Conservation (phyloP, 2,797 vertebrate species). For the Hypotaenidia philippensis region DNA sequence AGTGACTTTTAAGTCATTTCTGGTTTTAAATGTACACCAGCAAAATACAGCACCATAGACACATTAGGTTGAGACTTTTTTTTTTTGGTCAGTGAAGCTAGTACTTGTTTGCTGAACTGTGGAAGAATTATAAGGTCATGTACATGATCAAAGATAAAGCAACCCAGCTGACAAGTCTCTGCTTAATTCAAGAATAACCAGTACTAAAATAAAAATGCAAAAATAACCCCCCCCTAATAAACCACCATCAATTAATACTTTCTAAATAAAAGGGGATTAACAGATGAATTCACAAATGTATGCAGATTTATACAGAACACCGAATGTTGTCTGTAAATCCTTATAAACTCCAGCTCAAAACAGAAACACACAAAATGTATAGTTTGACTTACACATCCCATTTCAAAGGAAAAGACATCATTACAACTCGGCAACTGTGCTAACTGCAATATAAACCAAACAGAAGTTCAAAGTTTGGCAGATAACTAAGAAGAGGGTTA, state of each 20-base stretch:
- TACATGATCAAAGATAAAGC: slow-evolving; percentile 76
- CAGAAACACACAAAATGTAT: slow-evolving; percentile 79
- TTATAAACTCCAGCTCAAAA: slow-evolving; percentile 75
- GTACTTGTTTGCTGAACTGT: slow-evolving; percentile 80
- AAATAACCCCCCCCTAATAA: slow-evolving; percentile 26
- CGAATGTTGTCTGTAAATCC: slow-evolving; percentile 78
- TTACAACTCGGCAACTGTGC: slow-evolving; percentile 79
- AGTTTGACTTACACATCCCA: slow-evolving; percentile 80
- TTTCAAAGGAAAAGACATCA: slow-evolving; percentile 77
- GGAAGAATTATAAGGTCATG: slow-evolving; percentile 74
- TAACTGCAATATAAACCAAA: slow-evolving; percentile 82
- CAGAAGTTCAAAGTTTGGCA: slow-evolving; percentile 77
- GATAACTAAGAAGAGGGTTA: slow-evolving; percentile 82
- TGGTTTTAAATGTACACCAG: slow-evolving; percentile 73
- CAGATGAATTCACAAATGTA: slow-evolving; percentile 74
- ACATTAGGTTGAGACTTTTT: slow-evolving; percentile 63
- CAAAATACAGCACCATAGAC: slow-evolving; percentile 81
- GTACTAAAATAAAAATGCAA: slow-evolving; percentile 66
- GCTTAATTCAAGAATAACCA: slow-evolving; percentile 82
- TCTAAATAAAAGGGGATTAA: slow-evolving; percentile 65
- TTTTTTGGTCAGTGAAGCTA: slow-evolving; percentile 80
- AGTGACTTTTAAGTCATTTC: slow-evolving; percentile 70
- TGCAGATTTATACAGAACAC: slow-evolving; percentile 80
- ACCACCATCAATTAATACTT: slow-evolving; percentile 62
- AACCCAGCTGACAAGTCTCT: slow-evolving; percentile 78